A percentile compares a stretch with the other conserved stretches of the same genome.
These are phyloP conservation scores for Myioborus miniatus DNA, from an alignment of 2,797 vertebrate genomes.

Conservation along the genomic window DNA sequence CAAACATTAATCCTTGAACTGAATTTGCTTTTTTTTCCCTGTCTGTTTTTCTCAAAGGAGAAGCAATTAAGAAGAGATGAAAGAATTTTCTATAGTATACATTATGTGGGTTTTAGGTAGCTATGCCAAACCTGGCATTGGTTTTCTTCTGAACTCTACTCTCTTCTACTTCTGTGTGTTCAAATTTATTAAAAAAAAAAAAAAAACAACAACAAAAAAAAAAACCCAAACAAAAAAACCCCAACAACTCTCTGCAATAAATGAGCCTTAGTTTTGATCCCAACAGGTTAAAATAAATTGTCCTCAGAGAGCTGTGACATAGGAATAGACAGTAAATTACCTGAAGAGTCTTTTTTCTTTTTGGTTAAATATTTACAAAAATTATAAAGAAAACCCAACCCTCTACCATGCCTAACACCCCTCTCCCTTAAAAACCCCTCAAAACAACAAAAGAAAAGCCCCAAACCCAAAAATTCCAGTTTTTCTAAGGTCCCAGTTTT, in stretches of 20 bases:
- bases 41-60: background rate
- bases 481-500: background rate
- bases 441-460: background rate
- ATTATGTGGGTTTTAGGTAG: background rate
- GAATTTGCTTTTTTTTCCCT: background rate
- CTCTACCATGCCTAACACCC: too few species aligned
- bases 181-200: background rate
- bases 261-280: background rate
- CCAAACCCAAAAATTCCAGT: rapidly evolving
- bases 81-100: background rate
- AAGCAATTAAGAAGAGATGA: background rate
- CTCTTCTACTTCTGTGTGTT: background rate
- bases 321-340: background rate
- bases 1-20: background rate
- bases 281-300: background rate
- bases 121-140: background rate
- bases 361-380: background rate
- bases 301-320: background rate
- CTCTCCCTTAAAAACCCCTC: rapidly evolving
- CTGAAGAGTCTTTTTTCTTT: background rate
- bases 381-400: rapidly evolving
- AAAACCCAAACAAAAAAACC: background rate
- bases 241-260: background rate
- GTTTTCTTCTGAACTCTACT: background rate
- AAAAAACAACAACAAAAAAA: background rate